Evolutionary conservation across 2,797 vertebrate genomes (phyloP), one percentile per base, ranked within the genome.

Genomic region (Spheniscus humboldti): DNA sequence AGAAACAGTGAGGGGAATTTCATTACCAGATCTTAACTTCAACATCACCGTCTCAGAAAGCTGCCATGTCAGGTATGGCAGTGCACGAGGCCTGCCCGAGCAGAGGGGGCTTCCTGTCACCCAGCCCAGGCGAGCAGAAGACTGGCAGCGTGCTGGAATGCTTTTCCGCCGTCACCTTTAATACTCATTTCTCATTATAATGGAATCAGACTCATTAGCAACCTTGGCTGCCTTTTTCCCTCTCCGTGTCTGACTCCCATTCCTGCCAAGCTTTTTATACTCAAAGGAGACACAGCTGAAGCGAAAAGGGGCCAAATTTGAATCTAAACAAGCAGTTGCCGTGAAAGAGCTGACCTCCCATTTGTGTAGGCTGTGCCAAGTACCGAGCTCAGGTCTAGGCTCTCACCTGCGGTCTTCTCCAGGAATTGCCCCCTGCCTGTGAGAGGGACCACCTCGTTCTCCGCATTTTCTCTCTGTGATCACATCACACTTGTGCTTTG

Each of bases 31-130:
- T 18, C 23, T 39, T 55, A n/a, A 74, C 20, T 88, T 33, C 62
- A 68, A 11, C 22, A 31, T 43, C 57, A 25, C 24, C 4, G 2
- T 62, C 79, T 81, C 33, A 33, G 48, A 86, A 55, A 83, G 60
- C 35, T 53, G 24, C 41, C 68, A 84, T 33, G 52, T 59, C 0
- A 6, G 69, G n/a, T 39, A 24, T 0, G 2, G 47, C 4, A 9
- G 43, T 2, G 4, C 0, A 0, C 1, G 1, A 69, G 15, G 35
- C 18, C 66, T 62, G 63, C 35, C 41, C 0, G 2, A 59, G 77
- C 72, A 76, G 43, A 81, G 39, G 25, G 30, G 27, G 39, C 18
- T 93, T 82, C 81, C 67, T 4, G 1, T 35, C 87, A 78, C 60
- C 57, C 78, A 72, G 13, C 17, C 76, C 41, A 50, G 71, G 56